Base-by-base conservation (phyloP, 2,888 invertebrate species). In the Octonoba sinensis region DNA sequence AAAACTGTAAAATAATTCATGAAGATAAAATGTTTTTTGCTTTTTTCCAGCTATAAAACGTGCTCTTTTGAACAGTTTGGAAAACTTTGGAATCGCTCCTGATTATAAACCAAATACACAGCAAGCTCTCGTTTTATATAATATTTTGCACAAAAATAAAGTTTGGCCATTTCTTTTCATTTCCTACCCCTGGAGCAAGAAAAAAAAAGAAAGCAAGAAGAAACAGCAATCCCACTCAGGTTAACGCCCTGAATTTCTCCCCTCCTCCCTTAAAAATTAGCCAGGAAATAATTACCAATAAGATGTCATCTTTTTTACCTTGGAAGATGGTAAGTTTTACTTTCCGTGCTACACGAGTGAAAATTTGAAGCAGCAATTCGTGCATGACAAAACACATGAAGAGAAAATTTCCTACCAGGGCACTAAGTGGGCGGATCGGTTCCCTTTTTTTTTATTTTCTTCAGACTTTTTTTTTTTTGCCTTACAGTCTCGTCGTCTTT, bases 331-430 rank as follows among this genome's bases (percentile, higher is more conserved):
- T 36, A 36, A 36, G 36, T 36, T 36, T 36, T 36, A 8, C 36
- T 36, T 36, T 36, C 36, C 36, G 36, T 36, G 36, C 36, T 36
- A 36, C 36, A 36, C 36, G 36, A 36, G 36, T 36, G 36, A 36
- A 36, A 36, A 36, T 36, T 36, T 36, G 36, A 56, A 13, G 12
- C 18, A 56, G 56, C 18, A 11, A 56, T 22, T 72, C 78, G 78
- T 79, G 78, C 79, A 81, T 81, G 79, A 81, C 79, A 81, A 76
- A 76, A 69, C 70, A 76, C 76, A 70, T 76, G 73, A 74, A 73
- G 79, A 54, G 76, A 81, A 73, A 67, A 74, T 81, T 71, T 81
- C 60, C 64, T 57, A 60, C 49, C 62, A 69, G 69, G 36, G 24
- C 60, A 59, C 46, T 44, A 70, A 64, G 59, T 59, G 74, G 81